Percentiles rank a stretch among this genome's conserved stretches.
phyloP scores from a whole-genome alignment of 2,888 invertebrate species.

The Andrena trimmerana region DNA sequence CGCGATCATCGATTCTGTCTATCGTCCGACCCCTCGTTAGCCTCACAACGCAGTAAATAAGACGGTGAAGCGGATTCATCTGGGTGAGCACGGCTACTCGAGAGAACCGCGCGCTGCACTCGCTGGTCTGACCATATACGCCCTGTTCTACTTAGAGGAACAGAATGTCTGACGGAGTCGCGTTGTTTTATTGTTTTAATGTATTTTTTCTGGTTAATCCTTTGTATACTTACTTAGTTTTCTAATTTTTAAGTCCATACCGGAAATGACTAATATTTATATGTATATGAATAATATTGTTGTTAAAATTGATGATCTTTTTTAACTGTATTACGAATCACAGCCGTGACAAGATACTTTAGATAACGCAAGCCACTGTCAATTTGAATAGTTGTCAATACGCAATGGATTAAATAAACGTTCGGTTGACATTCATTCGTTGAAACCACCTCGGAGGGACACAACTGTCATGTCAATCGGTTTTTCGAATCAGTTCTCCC shows the following conservation, averaged over 20 bases:
- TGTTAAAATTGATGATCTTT: no score
- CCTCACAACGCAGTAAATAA: constrained; percentile 40
- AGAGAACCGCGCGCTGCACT: neutral
- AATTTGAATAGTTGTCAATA: no score
- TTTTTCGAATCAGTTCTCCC: constrained; percentile 17
- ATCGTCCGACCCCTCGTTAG: neutral
- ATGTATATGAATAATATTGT: no score
- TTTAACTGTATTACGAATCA: no score
- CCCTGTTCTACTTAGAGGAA: constrained; percentile 5
- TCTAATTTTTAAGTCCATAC: no score
- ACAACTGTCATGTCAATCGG: neutral
- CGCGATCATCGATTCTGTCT: constrained; percentile 35
- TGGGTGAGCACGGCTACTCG: neutral
- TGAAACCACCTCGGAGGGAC: neutral
- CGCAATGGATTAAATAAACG: constrained; percentile 6
- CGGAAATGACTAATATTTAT: no score
- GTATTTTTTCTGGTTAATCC: neutral
- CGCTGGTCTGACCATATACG: neutral
- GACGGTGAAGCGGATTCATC: constrained; percentile 33
- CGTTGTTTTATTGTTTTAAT: neutral
- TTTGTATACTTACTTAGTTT: no score
- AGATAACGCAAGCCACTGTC: no score
- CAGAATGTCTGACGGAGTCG: neutral
- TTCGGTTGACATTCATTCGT: constrained; percentile 17
- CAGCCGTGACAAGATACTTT: no score